These are phyloP conservation scores for Latheticus oryzae DNA, from an alignment of 2,888 invertebrate species.

Conservation along the genomic window DNA sequence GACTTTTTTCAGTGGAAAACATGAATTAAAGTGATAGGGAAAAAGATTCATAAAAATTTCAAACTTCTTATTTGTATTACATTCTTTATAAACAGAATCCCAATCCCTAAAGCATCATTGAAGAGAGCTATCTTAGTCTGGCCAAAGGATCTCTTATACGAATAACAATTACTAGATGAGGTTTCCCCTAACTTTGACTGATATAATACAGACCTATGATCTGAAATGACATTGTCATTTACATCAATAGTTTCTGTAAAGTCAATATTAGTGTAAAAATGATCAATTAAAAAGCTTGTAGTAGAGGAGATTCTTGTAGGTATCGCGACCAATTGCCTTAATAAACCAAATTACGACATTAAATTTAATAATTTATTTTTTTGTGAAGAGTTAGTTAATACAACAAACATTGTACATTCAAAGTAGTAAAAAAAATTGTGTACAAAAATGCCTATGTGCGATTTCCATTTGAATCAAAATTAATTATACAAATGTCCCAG, in stretches of 20 bases:
- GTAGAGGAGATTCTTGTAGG: constrained; percentile 4
- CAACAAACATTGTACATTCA: too few species aligned
- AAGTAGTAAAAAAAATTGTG: too few species aligned
- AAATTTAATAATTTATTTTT: too few species aligned
- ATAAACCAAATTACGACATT: too few species aligned
- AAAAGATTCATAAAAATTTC: constrained; percentile 2
- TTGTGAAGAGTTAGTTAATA: too few species aligned
- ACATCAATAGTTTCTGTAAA: neutral
- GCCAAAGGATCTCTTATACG: constrained; percentile 1
- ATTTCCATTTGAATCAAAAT: too few species aligned
- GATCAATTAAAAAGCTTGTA: constrained; percentile 7
- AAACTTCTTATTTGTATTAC: constrained; percentile 5
- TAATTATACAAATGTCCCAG: too few species aligned
- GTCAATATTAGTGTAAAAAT: constrained; percentile 5
- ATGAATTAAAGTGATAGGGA: constrained; percentile 1
- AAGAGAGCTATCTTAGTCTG: neutral
- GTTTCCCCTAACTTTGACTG: constrained; percentile 6
- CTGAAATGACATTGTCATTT: constrained; percentile 4
- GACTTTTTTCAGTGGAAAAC: constrained; percentile 4
- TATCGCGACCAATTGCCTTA: too few species aligned
- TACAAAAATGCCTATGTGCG: too few species aligned
- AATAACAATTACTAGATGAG: constrained; percentile 1
- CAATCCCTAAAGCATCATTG: constrained; percentile 1
- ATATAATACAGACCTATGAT: constrained; percentile 1
- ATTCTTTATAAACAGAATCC: constrained; percentile 1